Percentiles rank a stretch among this genome's conserved stretches.
These are phyloP conservation scores for Spizaetus ornatus DNA, from an alignment of 2,113 vertebrate genomes.

Conservation along the genomic window DNA sequence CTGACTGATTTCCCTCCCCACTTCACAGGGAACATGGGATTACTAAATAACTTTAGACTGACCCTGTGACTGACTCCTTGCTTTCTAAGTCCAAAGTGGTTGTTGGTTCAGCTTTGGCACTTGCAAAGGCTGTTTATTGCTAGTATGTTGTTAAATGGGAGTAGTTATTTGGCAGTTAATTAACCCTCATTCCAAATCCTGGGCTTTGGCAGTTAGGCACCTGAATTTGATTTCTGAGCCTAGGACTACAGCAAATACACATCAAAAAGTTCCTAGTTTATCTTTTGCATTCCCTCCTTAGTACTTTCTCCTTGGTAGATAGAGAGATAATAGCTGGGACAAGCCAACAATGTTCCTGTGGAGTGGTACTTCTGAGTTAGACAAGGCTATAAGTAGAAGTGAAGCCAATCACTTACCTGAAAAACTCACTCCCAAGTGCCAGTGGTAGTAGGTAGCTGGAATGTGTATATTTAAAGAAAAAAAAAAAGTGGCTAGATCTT, in stretches of 20 bases:
- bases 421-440: neutral
- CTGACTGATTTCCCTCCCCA: neutral
- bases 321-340: neutral
- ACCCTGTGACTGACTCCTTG: neutral
- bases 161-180: neutral
- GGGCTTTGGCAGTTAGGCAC: neutral
- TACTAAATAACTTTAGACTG: neutral
- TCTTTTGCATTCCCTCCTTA: neutral
- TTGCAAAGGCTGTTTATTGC: neutral
- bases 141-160: neutral
- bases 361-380: neutral
- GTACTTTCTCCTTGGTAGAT: neutral
- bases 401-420: neutral
- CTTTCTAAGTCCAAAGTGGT: neutral
- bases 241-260: neutral
- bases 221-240: neutral
- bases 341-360: neutral
- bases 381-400: neutral
- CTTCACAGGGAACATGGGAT: neutral
- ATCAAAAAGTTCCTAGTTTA: neutral
- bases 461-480: neutral
- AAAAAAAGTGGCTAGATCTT: neutral
- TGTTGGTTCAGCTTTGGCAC: neutral
- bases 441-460: neutral
- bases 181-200: neutral